These are phyloP conservation scores for Glomeris maerens DNA, from an alignment of 1,140 invertebrate species.

Conservation along the genomic window DNA sequence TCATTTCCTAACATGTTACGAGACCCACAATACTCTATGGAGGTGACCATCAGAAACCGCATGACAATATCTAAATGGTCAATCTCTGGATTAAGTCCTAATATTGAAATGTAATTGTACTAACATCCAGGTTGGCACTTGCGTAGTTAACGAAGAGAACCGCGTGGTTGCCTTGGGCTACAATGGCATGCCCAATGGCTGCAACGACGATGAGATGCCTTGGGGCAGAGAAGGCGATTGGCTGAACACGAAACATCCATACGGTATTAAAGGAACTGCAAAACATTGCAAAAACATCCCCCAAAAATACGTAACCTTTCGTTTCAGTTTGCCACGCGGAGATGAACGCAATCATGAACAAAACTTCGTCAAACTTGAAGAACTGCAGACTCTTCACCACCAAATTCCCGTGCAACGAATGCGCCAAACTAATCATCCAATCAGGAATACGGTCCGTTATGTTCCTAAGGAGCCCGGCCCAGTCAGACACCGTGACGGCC, in stretches of 20 bases:
- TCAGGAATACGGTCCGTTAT: no score
- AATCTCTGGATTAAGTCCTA: not conserved
- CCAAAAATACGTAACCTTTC: not conserved
- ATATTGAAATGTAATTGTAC: not conserved
- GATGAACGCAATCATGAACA: constrained; percentile 90
- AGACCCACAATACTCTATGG: no score
- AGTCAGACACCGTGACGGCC: no score
- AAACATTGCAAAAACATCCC: not conserved
- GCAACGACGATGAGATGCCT: constrained; percentile 72
- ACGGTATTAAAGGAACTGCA: constrained; percentile 43
- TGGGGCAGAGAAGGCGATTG: constrained; percentile 49
- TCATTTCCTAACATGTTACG: no score
- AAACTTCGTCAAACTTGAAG: constrained; percentile 58
- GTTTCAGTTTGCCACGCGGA: constrained; percentile 89
- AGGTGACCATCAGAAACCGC: not conserved
- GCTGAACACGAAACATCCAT: constrained; percentile 59
- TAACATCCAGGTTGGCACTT: constrained; percentile 76
- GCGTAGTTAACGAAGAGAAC: constrained; percentile 76
- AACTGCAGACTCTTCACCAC: constrained; percentile 72
- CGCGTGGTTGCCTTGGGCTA: constrained; percentile 87
- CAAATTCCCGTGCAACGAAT: constrained; percentile 90
- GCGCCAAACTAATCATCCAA: constrained; percentile 93
- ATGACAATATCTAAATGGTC: not conserved
- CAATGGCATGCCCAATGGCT: constrained; percentile 86
- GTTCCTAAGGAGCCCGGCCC: no score